Conservation (phyloP, 2,888 invertebrate species). For the Tinea semifulvella region DNA sequence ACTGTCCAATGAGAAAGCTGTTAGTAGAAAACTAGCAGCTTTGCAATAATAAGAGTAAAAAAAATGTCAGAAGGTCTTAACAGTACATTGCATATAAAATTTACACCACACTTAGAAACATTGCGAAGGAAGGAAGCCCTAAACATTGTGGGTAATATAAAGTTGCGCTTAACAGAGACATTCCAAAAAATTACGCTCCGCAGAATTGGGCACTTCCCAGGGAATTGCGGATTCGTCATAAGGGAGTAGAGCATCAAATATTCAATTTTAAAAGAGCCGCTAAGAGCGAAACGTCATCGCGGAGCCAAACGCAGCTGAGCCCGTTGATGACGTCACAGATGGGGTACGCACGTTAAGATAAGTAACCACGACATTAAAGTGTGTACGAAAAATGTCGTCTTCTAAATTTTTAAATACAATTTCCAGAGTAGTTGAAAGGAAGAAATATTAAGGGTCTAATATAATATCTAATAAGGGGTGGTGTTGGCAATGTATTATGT, state of each 20-base stretch:
- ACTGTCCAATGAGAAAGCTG: no score
- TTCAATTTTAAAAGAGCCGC: slow-evolving; percentile 67
- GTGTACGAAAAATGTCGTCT: slow-evolving; percentile 8
- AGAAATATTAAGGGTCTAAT: no score
- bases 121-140: background rate
- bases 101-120: slow-evolving; percentile 5
- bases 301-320: slow-evolving; percentile 58
- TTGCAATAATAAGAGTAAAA: background rate
- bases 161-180: slow-evolving; percentile 44
- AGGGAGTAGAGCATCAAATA: slow-evolving; percentile 64
- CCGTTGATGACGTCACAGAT: slow-evolving; percentile 61
- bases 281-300: slow-evolving; percentile 67
- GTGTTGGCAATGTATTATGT: no score
- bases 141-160: slow-evolving; percentile 33
- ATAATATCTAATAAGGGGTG: no score
- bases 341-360: slow-evolving; percentile 58
- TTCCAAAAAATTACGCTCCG: slow-evolving; percentile 54
- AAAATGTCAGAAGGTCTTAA: background rate
- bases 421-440: no score
- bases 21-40: no score
- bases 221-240: slow-evolving; percentile 56
- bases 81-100: slow-evolving; percentile 2
- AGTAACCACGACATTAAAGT: slow-evolving; percentile 45
- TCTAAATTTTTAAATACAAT: background rate
- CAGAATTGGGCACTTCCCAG: slow-evolving; percentile 42